Conservation (phyloP, 1,140 invertebrate species). For the Drosophila sechellia region DNA sequence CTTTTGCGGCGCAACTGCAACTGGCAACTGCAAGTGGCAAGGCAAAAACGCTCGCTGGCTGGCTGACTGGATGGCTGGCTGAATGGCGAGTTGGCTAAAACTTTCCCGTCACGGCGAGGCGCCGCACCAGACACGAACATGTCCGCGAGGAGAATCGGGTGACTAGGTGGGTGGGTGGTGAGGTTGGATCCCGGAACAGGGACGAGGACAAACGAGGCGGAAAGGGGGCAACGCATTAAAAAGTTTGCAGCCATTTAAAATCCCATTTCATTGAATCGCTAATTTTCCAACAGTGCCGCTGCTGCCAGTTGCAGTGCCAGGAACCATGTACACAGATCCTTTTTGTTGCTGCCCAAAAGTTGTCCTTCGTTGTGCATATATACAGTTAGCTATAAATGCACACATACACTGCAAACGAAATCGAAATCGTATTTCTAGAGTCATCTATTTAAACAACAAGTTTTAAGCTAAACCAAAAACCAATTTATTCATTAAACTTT, state of each 20-base stretch:
- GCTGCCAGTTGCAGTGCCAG: slow-evolving; percentile 42
- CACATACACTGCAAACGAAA: slow-evolving; percentile 5
- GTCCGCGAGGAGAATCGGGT: slow-evolving; percentile 31
- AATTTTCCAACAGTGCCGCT: slow-evolving; percentile 75
- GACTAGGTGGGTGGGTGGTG: slow-evolving; percentile 1
- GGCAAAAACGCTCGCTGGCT: slow-evolving; percentile 60
- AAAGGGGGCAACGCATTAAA: slow-evolving; percentile 69
- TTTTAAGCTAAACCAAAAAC: background rate
- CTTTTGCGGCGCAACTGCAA: slow-evolving; percentile 75
- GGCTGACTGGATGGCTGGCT: slow-evolving; percentile 1
- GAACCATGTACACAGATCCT: slow-evolving; percentile 37
- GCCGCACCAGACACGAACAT: slow-evolving; percentile 69
- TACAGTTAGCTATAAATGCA: slow-evolving; percentile 26
- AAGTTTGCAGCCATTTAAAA: slow-evolving; percentile 84
- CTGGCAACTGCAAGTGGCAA: slow-evolving; percentile 70
- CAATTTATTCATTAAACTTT: too few species aligned
- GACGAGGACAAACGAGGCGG: background rate
- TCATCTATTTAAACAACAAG: background rate
- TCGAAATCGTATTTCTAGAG: background rate
- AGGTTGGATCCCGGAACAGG: background rate
- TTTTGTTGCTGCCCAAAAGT: slow-evolving; percentile 48
- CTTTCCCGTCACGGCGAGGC: slow-evolving; percentile 55
- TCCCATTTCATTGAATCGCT: slow-evolving; percentile 84
- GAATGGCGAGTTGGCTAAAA: slow-evolving; percentile 31
- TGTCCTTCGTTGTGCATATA: slow-evolving; percentile 34